Base-by-base conservation (phyloP, 2,888 invertebrate genomes). In the Hipparchia sbordonii region DNA sequence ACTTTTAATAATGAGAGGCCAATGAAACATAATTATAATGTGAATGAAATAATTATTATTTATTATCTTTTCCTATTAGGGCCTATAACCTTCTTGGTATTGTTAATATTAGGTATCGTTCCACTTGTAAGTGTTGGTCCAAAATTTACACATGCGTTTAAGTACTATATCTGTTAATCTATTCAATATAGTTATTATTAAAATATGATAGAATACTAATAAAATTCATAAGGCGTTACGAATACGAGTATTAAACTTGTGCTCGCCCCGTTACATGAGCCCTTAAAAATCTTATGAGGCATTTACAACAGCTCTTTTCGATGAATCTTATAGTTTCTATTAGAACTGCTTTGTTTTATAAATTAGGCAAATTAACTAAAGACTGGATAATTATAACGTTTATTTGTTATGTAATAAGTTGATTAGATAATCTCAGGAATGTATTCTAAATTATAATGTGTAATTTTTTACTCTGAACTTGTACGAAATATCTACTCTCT, bases 341-440 rank as follows among this genome's bases (percentile, higher is more conserved):
- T 52, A 10, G 52, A 52, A 10, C 52, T 2, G 52, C 56, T 56
- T 56, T 13, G 13, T 56, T 56, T 13, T 56, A 6, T 56, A 56
- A 8, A 63, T 63, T 23, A 63, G 48, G 13, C 8, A 63, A 48
- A 63, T 48, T 48, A 48, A 63, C 63, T 23, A 23, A 48, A 63
- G 63, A 63, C 63, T 63, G 63, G 23, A 51, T 63, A 48, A 48
- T 60, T 60, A 45, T 60, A 56, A 13, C 13, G 7, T 56, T n/a
- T n/a, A 13, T 56, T 56, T 12, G 39, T 10, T 60, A 10, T 23
- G 8, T 62, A 13, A 13, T 46, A 13, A 62, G 13, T 62, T 62
- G n/a, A 62, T 48, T 13, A 23, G 57, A 23, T 63, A 45, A 60
- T 45, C 39, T n/a, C 1, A 10, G 5, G 23, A 51, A 51, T 63